Base-by-base conservation (phyloP, 1,140 invertebrate species). In the Aphaenogaster rudis region DNA sequence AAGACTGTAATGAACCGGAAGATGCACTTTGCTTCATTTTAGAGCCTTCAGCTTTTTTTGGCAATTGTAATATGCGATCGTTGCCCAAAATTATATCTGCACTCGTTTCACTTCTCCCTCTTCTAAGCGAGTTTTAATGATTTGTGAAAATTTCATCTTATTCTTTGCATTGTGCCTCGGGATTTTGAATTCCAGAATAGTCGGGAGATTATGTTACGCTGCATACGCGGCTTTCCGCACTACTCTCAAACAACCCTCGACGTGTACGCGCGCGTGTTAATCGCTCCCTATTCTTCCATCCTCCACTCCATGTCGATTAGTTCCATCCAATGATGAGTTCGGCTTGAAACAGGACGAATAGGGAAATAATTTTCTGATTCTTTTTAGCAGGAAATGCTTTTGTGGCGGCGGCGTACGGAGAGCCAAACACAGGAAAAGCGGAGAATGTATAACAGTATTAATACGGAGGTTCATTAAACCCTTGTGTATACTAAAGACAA, bases 271-370 rank as follows among this genome's bases (percentile, higher is more conserved):
- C 48, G 13, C n/a, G 17, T 59, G n/a, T 76, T 85, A 63, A 77
- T 64, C 45, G 42, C 48, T 48, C 36, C 17, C 81, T 76, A 76
- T 85, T 85, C 69, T 77, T 85, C 59, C 42, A 50, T 33, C 7
- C 48, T 85, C 48, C 50, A 42, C 7, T 33, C 17, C 17, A 67
- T 57, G 54, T 50, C 71, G 81, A 63, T 59, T 52, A 39, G 67
- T 86, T 69, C 57, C 63, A 88, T 86, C 59, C 61, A 76, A 88
- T 82, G 88, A 90, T 82, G 84, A 82, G 85, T 82, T 89, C 88
- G 78, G 71, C 77, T 77, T 66, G 78, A 82, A 87, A 89, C 48
- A 21, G 28, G 61, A 59, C 63, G 69, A 88, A 45, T 50, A 54
- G 72, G 21, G 36, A 82, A 89, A 89, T 90, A 82, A 90, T 90